These are phyloP conservation scores for Caenorhabditis angaria DNA, from an alignment of 2,888 invertebrate species.

Conservation along the genomic window DNA sequence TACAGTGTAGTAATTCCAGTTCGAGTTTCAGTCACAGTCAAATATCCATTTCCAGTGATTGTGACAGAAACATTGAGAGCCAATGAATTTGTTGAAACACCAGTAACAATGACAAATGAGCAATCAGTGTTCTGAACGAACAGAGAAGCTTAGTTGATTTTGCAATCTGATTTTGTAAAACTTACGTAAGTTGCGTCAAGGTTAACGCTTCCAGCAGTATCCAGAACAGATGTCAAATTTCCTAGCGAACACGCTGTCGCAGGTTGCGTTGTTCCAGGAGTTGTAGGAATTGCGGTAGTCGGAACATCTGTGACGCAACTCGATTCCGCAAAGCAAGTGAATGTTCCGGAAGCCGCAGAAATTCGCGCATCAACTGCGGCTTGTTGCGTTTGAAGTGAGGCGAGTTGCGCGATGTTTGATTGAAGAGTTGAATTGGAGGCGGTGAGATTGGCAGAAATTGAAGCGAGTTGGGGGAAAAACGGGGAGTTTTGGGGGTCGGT, in stretches of 20 bases:
- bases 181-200: neutral
- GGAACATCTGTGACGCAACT: slow-evolving; percentile 23
- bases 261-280: neutral
- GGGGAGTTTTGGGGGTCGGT: slow-evolving; percentile 20
- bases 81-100: neutral
- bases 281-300: neutral
- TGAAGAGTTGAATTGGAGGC: slow-evolving; percentile 23
- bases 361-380: slow-evolving; percentile 6
- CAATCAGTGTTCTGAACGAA: neutral
- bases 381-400: slow-evolving; percentile 9
- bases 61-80: neutral
- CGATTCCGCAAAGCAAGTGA: slow-evolving; percentile 26
- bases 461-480: slow-evolving; percentile 21
- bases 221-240: neutral
- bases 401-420: slow-evolving; percentile 15
- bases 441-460: slow-evolving; percentile 11
- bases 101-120: neutral
- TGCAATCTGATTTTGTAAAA: neutral
- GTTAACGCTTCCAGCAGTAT: neutral
- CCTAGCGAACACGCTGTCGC: neutral
- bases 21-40: neutral
- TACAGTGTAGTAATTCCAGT: neutral
- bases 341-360: slow-evolving; percentile 9
- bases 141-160: neutral
- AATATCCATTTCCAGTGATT: neutral